Evolutionary conservation across 2,797 vertebrate genomes (phyloP).

Genomic region (Chromobotia macracanthus): DNA sequence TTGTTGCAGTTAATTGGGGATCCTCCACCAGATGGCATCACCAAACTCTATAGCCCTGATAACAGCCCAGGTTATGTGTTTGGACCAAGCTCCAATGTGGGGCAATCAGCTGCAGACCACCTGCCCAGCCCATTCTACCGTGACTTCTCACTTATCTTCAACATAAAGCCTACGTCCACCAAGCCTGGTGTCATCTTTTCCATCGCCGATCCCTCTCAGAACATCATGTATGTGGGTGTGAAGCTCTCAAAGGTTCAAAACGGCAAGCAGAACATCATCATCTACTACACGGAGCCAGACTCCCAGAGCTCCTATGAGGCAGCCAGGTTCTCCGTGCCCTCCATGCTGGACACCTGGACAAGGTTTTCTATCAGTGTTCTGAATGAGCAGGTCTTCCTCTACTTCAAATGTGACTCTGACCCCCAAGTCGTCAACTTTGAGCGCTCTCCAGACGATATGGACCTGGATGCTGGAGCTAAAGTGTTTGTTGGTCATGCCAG

Average conservation of each 20-base stretch:
- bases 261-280: conserved; percentile 79
- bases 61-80: conserved; percentile 81
- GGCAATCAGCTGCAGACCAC: conserved; percentile 86
- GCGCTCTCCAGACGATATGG: conserved; percentile 83
- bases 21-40: conserved; percentile 81
- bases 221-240: conserved; percentile 84
- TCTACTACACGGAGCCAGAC: conserved; percentile 88
- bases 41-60: conserved; percentile 76
- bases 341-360: conserved; percentile 82
- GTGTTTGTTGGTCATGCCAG: conserved; percentile 92
- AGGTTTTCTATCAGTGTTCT: conserved; percentile 86
- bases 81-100: conserved; percentile 77
- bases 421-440: conserved; percentile 74
- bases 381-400: conserved; percentile 80
- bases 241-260: conserved; percentile 80
- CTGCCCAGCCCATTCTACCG: conserved; percentile 85
- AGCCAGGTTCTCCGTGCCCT: conserved; percentile 83
- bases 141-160: conserved; percentile 88
- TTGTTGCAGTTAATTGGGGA: conserved; percentile 90
- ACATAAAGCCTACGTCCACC: conserved; percentile 81
- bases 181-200: conserved; percentile 85
- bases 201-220: conserved; percentile 83
- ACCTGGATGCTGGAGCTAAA: conserved; percentile 82
- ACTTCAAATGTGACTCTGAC: conserved; percentile 84
- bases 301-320: conserved; percentile 73